Base-by-base conservation (phyloP, 2,888 invertebrate species). In the Phrixothrix hirtus region DNA sequence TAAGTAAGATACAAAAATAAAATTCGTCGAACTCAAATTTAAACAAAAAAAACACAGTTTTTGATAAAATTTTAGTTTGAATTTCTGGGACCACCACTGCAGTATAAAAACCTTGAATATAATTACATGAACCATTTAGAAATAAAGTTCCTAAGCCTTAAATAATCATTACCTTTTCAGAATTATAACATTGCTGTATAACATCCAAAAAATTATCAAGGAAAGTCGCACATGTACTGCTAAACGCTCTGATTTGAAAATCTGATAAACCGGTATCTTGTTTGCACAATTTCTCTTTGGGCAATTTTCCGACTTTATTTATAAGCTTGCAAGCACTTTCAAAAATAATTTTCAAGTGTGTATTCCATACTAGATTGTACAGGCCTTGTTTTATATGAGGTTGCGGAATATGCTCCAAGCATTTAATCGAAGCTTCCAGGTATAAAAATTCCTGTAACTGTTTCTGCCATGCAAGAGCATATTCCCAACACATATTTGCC, bases 401-500 rank as follows among this genome's bases (percentile, higher is more conserved):
- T 72, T 86, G 83, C 10, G 83, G 81, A 65, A 92, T 83, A 58
- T 80, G 78, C 42, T 79, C 78, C 37, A 93, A 76, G 69, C 89
- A 90, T 41, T 77, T 78, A 2, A 93, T 66, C 0, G 89, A 86
- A n/a, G 87, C 84, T 58, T 84, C 81, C 21, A 95, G 78, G 62
- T 84, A 79, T 9, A 81, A 78, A 2, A 88, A 77, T 57, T 82
- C 79, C 32, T 84, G 79, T 54, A 86, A 80, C 60, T 88, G 83
- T 72, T 88, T 90, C 68, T 90, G 89, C 95, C 95, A 96, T 41
- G 84, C 82, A 59, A 89, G 83, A 43, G 91, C 86, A 71, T 90
- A 93, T 73, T 95, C 95, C 95, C 95, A 95, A 59, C 88, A 85
- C 81, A 95, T 87, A 71, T 95, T 92, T 9, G 89, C 85, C 37